phyloP scores from a whole-genome alignment of 53 echinoderm and acorn worm species.

The Stichopus horrens region DNA sequence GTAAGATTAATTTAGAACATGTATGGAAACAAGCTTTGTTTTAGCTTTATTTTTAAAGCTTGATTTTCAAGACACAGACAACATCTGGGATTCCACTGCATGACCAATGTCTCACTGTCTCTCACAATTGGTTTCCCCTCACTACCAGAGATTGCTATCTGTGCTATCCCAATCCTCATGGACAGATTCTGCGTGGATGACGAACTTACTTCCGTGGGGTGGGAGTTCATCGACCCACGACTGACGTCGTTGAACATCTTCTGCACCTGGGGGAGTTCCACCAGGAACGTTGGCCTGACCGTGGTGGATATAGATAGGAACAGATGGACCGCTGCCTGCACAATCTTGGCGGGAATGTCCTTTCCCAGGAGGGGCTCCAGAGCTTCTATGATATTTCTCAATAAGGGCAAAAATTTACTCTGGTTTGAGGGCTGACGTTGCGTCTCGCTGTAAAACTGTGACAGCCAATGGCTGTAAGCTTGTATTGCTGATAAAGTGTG shows the following conservation, averaged over 20 bases:
- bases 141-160: background rate
- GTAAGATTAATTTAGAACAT: no score
- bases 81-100: background rate
- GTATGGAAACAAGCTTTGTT: no score
- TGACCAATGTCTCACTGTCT: background rate
- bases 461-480: conserved; percentile 94
- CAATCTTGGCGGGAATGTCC: conserved; percentile 81
- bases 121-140: background rate
- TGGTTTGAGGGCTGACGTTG: conserved; percentile 70
- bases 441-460: conserved; percentile 90
- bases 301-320: conserved; percentile 92
- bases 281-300: conserved; percentile 86
- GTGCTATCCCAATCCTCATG: background rate
- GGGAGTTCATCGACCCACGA: conserved; percentile 72
- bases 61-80: no score
- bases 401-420: conserved; percentile 76
- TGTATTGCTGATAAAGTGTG: conserved; percentile 87
- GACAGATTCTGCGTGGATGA: no score
- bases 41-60: no score
- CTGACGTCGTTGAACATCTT: conserved; percentile 94
- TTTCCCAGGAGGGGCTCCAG: conserved; percentile 79
- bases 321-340: conserved; percentile 82
- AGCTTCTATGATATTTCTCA: conserved; percentile 82
- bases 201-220: conserved; percentile 73
- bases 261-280: conserved; percentile 85